Evolutionary conservation across 2,888 invertebrate genomes (phyloP).

Genomic region (Melinaea menophilus): DNA sequence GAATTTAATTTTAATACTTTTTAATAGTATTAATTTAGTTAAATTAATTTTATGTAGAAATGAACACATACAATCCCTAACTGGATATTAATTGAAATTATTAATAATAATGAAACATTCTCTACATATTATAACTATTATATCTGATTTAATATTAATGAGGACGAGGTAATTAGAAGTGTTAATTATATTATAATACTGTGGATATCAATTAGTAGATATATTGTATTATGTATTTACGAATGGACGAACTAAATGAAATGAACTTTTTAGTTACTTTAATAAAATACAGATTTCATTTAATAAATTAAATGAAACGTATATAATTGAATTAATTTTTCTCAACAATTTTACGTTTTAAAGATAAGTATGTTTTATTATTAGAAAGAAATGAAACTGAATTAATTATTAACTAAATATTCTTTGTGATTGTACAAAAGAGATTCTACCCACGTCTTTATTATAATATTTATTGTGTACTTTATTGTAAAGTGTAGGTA

Average conservation of each 20-base stretch:
- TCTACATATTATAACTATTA: slow-evolving; percentile 16
- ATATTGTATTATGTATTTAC: too few species aligned
- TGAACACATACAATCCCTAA: neutral
- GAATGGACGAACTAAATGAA: too few species aligned
- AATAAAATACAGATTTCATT: too few species aligned
- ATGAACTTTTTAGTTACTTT: too few species aligned
- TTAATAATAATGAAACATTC: slow-evolving; percentile 18
- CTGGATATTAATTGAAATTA: slow-evolving; percentile 2
- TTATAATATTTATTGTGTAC: neutral
- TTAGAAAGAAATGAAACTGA: neutral
- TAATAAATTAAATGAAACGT: too few species aligned
- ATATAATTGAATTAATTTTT: too few species aligned
- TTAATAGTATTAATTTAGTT: slow-evolving; percentile 10
- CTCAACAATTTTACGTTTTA: neutral
- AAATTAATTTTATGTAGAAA: neutral
- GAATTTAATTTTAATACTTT: slow-evolving; percentile 6
- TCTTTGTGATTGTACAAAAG: neutral
- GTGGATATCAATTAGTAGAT: slow-evolving; percentile 13
- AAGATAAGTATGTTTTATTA: neutral
- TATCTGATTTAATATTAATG: slow-evolving; percentile 11
- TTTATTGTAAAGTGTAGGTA: neutral
- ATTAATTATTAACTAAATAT: neutral
- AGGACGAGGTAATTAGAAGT: slow-evolving; percentile 9
- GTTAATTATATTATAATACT: slow-evolving; percentile 14
- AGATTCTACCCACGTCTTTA: neutral